Evolutionary conservation across 1,140 invertebrate species (phyloP), one percentile per base, ranked within the genome.

Genomic region (Anastrepha obliqua): DNA sequence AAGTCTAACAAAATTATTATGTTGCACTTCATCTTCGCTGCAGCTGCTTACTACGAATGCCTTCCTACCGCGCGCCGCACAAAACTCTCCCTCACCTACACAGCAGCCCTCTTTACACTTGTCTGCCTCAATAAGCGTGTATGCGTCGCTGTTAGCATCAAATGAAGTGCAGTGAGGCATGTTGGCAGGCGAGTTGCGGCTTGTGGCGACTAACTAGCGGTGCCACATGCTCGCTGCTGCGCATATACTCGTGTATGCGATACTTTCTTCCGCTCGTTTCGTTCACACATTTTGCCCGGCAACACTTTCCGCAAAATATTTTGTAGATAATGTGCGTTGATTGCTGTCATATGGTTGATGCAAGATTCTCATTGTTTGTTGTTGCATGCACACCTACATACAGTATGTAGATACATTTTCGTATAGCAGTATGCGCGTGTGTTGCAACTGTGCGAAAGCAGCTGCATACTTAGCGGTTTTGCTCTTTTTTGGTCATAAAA

Each of bases 131-230:
- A 29, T 29, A 29, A 29, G 29, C 0, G 29, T 29, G 29, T 74
- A 44, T n/a, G 51, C 17, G 8, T 81, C 74, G 74, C 17, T 55
- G 74, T 55, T 81, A 81, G 47, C 47, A 44, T 74, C 67, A 74
- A 74, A 74, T 74, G 67, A 74, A 74, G 67, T 74, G 67, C 67
- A 74, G 67, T 74, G 67, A 74, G 44, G 42, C 42, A 44, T 47
- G 39, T 17, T 58, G 74, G 74, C 74, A 81, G 47, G 74, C 74
- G n/a, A 3, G n/a, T 81, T 81, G 47, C 47, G 47, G 74, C 67
- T 74, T 74, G 67, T 74, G 67, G 42, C 67, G 44, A 74, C 67
- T 74, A 74, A 74, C 70, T 42, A 47, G 42, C 44, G 42, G 70
- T 74, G 44, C 44, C 74, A 81, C 55, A 81, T 81, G 74, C 55